Evolutionary conservation across 2,113 vertebrate species (phyloP).

Genomic region (Dinomys branickii): DNA sequence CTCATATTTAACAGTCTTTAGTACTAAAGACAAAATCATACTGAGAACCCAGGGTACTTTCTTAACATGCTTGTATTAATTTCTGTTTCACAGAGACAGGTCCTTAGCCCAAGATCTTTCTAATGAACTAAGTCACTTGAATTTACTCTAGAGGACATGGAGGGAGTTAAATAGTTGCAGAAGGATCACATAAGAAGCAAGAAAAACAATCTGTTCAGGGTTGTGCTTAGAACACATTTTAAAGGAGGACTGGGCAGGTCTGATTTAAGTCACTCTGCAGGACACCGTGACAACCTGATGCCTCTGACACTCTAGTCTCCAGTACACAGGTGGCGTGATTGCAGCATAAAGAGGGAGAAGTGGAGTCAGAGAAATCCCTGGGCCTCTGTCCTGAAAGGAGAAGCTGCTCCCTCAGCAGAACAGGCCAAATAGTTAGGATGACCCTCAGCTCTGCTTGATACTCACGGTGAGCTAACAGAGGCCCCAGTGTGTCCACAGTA

Average conservation of each 20-base stretch:
- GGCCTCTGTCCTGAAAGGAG: not conserved
- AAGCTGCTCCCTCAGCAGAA: not conserved
- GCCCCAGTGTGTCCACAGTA: not conserved
- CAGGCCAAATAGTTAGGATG: not conserved
- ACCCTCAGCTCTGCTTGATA: not conserved
- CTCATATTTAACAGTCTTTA: not conserved
- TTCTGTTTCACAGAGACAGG: not conserved
- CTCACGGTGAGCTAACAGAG: not conserved
- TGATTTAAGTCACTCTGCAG: not conserved
- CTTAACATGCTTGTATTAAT: not conserved
- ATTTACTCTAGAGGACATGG: not conserved
- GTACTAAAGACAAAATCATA: not conserved
- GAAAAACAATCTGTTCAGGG: not conserved
- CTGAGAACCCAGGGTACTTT: not conserved
- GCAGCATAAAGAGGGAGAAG: not conserved
- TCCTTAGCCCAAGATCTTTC: not conserved
- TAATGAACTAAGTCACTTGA: not conserved
- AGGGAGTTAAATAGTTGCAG: not conserved
- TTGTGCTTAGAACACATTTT: not conserved
- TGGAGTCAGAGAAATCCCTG: not conserved
- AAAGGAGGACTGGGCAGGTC: not conserved
- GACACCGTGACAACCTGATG: not conserved
- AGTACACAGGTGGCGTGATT: not conserved
- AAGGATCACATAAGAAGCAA: not conserved
- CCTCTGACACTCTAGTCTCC: not conserved